Evolutionary conservation across 2,797 vertebrate genomes (phyloP), one percentile per base, ranked within the genome.

Genomic region (Alcedo quadribrachys): DNA sequence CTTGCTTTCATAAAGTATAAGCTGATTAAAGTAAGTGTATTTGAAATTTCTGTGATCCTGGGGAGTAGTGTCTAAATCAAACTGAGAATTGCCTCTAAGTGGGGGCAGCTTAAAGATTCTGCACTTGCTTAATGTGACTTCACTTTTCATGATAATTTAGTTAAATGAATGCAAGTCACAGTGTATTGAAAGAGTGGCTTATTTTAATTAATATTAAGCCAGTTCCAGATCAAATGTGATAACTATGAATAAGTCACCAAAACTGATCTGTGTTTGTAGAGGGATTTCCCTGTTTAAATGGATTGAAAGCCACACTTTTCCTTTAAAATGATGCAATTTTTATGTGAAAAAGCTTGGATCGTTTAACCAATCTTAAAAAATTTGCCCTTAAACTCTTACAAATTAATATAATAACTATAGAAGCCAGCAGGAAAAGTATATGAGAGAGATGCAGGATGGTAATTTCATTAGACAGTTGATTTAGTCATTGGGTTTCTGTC

Each of bases 201-300:
- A 35, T 75, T 90, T 66, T 86, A 86, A 79, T 93, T 81, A 84
- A 45, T 87, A 45, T 90, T 84, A 70, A 90, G 69, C 17, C 65
- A 54, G 19, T 76, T 81, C 20, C 70, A 80, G 54, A 62, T 76
- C 63, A 76, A 60, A 66, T 69, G 28, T 30, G 71, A 19, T 79
- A 79, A 53, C 22, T 22, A 50, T 7, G 45, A 93, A n/a, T 45
- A 43, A 90, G 25, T 62, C 60, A 63, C n/a, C 21, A 35, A 45
- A 80, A 60, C 35, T 24, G 60, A 25, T 66, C 0, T 3, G 17
- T 85, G 19, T 45, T 15, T 62, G 20, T 32, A 13, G 21, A 48
- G 73, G 40, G 9, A 48, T 93, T 69, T 78, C 9, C 12, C 19
- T n/a, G 7, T 67, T 78, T 53, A 45, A 73, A 73, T 32, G 40